Base-by-base conservation (phyloP, 2,888 invertebrate species). In the Campoplex nolae region DNA sequence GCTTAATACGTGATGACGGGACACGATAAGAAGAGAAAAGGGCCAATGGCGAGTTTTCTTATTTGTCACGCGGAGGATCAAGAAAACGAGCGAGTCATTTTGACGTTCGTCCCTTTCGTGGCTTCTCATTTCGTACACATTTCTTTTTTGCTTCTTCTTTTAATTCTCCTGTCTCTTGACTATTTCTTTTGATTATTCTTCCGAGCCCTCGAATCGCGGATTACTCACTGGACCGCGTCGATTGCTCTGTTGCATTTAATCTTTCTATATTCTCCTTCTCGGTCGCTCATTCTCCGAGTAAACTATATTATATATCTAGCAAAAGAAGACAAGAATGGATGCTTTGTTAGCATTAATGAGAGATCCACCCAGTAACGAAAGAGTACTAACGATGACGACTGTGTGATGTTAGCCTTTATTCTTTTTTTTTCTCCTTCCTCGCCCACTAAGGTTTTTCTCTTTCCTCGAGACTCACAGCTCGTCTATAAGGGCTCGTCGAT, bases 401-500 rank as follows among this genome's bases (percentile, higher is more conserved):
- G 42, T 48, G 71, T 45, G 76, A 81, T 58, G 68, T 45, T 73
- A 32, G 51, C 67, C 42, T 54, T 71, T 16, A 58, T 48, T 35
- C n/a, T 79, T 54, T 18, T 56, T 11, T n/a, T 8, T 35, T 0
- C 23, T n/a, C 8, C 35, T 38, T 38, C 6, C 28, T 38, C 23
- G 42, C 65, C 42, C 28, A 4, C 18, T 62, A 23, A 23, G 23
- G 32, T 51, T 73, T 51, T 73, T 51, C 38, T 56, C 54, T 48
- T 54, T 67, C 58, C 32, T 58, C 74, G 48, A 38, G 67, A n/a
- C 54, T 74, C 28, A 23, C 70, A 76, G 65, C 65, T 89, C 87
- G 84, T 87, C 88, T 77, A 86, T 86, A 89, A 90, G 89, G 89
- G 89, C 85, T 88, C 54, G 54, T 77, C 85, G 88, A 89, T 91